phyloP scores from a whole-genome alignment of 2,797 vertebrate genomes.

The Melopsittacus undulatus region DNA sequence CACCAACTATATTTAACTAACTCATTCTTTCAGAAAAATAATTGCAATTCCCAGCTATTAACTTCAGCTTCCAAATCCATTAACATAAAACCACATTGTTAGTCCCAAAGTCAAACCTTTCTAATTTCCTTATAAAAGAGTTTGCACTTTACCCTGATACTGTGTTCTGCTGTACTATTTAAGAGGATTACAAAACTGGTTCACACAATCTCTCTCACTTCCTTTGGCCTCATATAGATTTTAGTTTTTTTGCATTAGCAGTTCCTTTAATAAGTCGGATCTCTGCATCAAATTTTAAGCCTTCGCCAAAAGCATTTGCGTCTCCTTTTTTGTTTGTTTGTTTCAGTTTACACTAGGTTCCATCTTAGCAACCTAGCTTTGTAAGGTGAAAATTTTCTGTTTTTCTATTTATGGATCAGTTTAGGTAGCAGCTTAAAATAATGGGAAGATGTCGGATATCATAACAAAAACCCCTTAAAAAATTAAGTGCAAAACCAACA shows the following conservation, averaged over 20 bases:
- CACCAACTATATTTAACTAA: neutral
- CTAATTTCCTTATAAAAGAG: neutral
- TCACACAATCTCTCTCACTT: neutral
- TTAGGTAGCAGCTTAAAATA: neutral
- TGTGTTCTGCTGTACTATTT: neutral
- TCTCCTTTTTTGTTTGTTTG: neutral
- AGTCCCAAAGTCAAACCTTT: neutral
- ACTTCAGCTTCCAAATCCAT: neutral
- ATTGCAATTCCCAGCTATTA: neutral
- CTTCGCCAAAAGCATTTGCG: neutral
- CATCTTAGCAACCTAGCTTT: neutral
- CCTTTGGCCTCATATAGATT: neutral
- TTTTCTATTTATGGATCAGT: neutral
- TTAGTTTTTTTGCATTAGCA: neutral
- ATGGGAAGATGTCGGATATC: neutral
- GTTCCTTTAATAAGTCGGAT: accelerated
- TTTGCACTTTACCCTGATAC: neutral
- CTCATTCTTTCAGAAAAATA: slow-evolving; percentile 16
- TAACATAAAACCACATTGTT: neutral
- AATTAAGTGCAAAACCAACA: neutral
- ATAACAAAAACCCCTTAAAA: neutral
- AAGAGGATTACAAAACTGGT: neutral
- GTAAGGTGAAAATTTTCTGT: neutral
- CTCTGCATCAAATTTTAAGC: neutral
- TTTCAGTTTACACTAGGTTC: neutral